Evolutionary conservation across 2,113 vertebrate species (phyloP).

Genomic region (Herpailurus yagouaroundi): DNA sequence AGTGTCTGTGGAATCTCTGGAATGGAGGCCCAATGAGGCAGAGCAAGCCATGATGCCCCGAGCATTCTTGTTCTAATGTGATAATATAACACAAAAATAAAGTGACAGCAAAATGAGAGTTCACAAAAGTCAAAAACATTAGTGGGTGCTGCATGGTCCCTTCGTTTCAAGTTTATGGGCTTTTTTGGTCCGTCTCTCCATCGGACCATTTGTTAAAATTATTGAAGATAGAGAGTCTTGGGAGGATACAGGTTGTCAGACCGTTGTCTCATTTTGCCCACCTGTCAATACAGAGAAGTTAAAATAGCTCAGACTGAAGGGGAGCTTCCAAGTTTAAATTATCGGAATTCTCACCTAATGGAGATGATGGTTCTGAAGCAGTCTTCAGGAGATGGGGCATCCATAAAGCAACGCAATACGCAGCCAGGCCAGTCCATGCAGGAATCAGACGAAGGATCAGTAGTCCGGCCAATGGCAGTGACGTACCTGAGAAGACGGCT

Average conservation of each 20-base stretch:
- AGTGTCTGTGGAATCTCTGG: neutral
- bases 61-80: neutral
- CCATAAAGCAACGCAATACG: neutral
- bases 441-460: neutral
- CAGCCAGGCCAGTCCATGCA: no score
- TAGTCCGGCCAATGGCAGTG: no score
- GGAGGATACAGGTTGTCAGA: no score
- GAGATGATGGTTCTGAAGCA: rapidly evolving
- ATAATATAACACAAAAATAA: neutral
- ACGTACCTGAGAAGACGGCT: rapidly evolving
- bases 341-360: neutral
- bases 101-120: neutral
- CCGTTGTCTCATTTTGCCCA: neutral
- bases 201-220: neutral
- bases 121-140: neutral
- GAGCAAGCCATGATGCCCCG: no score
- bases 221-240: neutral
- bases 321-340: neutral
- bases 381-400: neutral
- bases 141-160: neutral
- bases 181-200: neutral
- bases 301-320: neutral
- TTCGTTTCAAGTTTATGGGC: neutral
- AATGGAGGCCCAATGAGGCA: neutral
- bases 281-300: neutral